Evolutionary conservation across 2,797 vertebrate genomes (phyloP).

Genomic region (Coendou prehensilis): DNA sequence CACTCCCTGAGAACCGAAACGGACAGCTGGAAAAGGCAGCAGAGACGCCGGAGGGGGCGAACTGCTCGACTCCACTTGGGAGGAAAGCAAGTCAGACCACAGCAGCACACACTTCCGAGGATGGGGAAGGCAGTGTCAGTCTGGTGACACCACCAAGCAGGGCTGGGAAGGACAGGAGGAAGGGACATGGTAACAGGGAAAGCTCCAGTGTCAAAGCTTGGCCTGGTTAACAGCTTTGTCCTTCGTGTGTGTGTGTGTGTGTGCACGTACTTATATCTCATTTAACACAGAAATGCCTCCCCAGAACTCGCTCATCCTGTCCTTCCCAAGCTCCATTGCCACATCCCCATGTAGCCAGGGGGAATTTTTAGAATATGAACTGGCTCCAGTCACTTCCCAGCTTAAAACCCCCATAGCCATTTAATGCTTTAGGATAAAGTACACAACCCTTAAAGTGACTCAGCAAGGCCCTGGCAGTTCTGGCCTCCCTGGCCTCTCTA

Average conservation of each 20-base stretch:
- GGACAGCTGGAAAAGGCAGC: neutral
- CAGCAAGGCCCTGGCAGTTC: neutral
- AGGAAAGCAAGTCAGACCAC: neutral
- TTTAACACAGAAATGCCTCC: constrained; percentile 51
- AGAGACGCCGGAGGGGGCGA: neutral
- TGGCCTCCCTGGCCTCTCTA: neutral
- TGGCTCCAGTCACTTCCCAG: constrained; percentile 56
- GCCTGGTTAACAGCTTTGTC: neutral
- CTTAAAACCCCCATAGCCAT: neutral
- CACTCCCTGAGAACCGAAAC: neutral
- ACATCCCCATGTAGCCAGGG: neutral
- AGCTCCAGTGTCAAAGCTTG: too few species aligned
- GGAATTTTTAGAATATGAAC: constrained; percentile 31
- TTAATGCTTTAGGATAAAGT: constrained; percentile 45
- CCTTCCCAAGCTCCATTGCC: neutral
- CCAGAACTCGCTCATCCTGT: neutral
- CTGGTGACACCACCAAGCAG: neutral
- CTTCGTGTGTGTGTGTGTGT: neutral
- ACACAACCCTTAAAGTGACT: constrained; percentile 5
- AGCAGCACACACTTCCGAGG: neutral
- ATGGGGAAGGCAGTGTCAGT: neutral
- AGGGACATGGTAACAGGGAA: neutral
- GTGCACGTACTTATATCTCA: neutral
- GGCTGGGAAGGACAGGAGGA: neutral
- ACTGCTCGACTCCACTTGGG: neutral